A percentile compares a stretch with the other conserved stretches of the same genome.
phyloP scores from a whole-genome alignment of 2,797 vertebrate genomes.

The Dicrostonyx torquatus region DNA sequence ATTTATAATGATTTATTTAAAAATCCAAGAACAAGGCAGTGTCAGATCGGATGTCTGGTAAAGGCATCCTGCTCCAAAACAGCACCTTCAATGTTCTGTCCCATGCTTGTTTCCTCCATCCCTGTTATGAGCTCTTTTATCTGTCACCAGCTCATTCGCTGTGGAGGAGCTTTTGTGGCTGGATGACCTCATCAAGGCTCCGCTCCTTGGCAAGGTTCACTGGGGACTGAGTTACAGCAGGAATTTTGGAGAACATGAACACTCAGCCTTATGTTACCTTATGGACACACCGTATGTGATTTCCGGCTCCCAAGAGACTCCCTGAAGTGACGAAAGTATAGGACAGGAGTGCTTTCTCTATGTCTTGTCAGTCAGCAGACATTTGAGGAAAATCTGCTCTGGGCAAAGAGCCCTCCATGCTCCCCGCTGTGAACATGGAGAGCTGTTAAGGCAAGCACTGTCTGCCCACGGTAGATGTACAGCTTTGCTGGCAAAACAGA shows the following conservation, averaged over 20 bases:
- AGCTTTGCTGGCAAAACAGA: constrained; percentile 24
- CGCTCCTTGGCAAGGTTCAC: not conserved
- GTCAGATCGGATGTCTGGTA: not conserved
- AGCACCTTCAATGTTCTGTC: not conserved
- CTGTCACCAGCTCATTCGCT: not conserved
- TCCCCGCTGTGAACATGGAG: not conserved
- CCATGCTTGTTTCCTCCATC: not conserved
- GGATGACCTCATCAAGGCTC: not conserved
- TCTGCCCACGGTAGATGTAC: not conserved
- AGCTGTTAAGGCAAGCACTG: not conserved
- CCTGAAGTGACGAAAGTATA: not conserved
- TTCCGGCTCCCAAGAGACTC: not conserved
- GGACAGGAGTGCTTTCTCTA: not conserved
- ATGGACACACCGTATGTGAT: not conserved
- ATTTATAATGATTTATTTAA: not conserved
- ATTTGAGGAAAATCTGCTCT: not conserved
- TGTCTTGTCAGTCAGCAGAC: not conserved
- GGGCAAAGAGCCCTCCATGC: not conserved
- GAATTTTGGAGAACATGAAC: not conserved
- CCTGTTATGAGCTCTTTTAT: not conserved
- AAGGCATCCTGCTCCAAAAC: not conserved
- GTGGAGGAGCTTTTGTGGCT: not conserved
- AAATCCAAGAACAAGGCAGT: not conserved
- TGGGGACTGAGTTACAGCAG: not conserved
- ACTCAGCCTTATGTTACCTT: not conserved